These are phyloP conservation scores for Pseudochirops corinnae DNA, from an alignment of 2,797 vertebrate species.

Conservation along the genomic window DNA sequence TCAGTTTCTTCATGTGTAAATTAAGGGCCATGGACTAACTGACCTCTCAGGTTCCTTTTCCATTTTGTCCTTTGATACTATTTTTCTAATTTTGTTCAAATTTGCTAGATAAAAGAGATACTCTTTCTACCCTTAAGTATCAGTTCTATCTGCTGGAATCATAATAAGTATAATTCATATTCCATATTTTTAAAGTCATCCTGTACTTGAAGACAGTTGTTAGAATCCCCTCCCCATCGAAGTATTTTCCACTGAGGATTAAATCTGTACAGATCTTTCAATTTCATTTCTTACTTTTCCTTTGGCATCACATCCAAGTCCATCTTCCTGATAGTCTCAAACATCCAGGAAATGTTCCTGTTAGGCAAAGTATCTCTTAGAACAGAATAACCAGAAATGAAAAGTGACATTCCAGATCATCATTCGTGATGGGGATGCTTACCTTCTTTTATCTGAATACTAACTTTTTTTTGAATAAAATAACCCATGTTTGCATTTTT, in stretches of 20 bases:
- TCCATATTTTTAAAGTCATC: background rate
- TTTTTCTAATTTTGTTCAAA: background rate
- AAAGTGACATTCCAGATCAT: background rate
- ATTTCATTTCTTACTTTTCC: background rate
- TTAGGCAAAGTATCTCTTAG: background rate
- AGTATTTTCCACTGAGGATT: background rate
- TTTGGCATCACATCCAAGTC: background rate
- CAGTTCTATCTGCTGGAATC: background rate
- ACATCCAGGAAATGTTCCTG: background rate
- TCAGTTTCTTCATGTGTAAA: too few species aligned
- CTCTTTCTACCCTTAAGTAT: background rate
- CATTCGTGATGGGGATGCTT: background rate
- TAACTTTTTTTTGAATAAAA: background rate
- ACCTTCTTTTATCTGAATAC: background rate
- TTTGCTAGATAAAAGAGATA: background rate
- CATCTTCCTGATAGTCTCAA: background rate
- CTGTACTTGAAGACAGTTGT: rapidly evolving
- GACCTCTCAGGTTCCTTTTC: background rate
- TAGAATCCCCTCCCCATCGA: background rate
- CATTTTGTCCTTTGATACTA: background rate
- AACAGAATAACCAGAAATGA: background rate
- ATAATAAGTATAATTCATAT: background rate
- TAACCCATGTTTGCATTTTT: background rate
- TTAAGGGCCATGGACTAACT: too few species aligned
- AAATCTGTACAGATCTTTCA: background rate